phyloP scores from a whole-genome alignment of 1,140 invertebrate genomes.

The Nasonia longicornis region DNA sequence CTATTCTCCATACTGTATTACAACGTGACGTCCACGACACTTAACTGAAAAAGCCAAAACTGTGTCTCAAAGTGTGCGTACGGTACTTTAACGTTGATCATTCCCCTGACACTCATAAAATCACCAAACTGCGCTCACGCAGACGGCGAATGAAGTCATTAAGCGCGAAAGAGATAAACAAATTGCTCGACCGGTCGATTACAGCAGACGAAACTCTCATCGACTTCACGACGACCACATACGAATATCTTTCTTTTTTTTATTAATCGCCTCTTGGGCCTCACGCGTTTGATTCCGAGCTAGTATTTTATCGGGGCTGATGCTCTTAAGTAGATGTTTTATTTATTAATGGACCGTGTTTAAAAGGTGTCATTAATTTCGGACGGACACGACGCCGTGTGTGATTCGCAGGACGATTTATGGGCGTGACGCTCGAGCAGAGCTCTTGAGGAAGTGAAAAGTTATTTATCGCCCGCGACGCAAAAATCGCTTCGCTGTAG shows the following conservation, averaged over 20 bases:
- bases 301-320: neutral
- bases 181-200: slow-evolving; percentile 15
- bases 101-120: neutral
- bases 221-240: neutral
- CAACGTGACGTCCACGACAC: too few relatives aligned
- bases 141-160: slow-evolving; percentile 10
- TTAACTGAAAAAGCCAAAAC: too few relatives aligned
- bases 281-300: neutral
- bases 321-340: slow-evolving; percentile 8
- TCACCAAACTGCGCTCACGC: neutral
- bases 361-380: slow-evolving; percentile 16
- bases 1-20: too few relatives aligned
- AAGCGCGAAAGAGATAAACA: slow-evolving; percentile 20
- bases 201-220: neutral
- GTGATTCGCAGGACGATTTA: neutral
- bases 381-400: neutral
- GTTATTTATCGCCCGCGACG: neutral
- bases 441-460: neutral
- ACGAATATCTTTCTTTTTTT: neutral
- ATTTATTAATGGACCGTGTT: neutral
- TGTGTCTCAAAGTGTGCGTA: neutral
- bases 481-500: neutral
- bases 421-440: neutral
- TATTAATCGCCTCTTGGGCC: neutral
- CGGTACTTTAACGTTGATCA: neutral